Conservation (phyloP, 2,888 invertebrate species). For the Pseudoips prasinana region DNA sequence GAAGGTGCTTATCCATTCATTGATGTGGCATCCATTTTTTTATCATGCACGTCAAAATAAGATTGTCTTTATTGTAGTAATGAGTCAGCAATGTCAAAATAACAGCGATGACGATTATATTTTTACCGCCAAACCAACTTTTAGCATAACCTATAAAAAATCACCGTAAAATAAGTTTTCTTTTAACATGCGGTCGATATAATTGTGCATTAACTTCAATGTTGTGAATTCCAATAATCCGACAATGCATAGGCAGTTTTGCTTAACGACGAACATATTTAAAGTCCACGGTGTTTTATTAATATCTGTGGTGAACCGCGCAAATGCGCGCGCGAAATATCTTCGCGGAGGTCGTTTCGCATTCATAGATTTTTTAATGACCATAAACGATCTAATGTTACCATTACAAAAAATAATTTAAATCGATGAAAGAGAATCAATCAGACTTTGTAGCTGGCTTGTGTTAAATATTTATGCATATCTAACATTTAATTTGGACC, state of each 20-base stretch:
- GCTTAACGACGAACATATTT: conserved; percentile 52
- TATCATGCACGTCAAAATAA: too few relatives aligned
- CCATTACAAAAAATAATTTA: too few relatives aligned
- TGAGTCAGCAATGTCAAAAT: too few relatives aligned
- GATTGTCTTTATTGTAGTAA: too few relatives aligned
- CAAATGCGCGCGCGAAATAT: conserved; percentile 22
- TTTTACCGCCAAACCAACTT: too few relatives aligned
- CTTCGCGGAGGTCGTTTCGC: conserved; percentile 26
- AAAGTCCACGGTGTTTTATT: conserved; percentile 47
- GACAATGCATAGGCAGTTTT: conserved; percentile 60
- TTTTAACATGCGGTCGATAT: conserved; percentile 33
- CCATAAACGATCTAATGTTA: conserved; percentile 10
- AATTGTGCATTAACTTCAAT: conserved; percentile 39
- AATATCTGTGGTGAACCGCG: conserved; percentile 68
- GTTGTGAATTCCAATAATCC: conserved; percentile 45
- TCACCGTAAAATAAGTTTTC: conserved; percentile 17
- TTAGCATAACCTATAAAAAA: conserved; percentile 16
- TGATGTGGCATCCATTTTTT: too few relatives aligned
- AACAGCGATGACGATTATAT: too few relatives aligned
- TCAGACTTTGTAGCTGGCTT: too few relatives aligned
- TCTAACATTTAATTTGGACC: too few relatives aligned
- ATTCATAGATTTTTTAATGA: conserved; percentile 30
- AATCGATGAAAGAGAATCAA: too few relatives aligned
- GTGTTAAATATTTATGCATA: too few relatives aligned
- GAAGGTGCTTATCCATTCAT: too few relatives aligned